These are phyloP conservation scores for Serripes groenlandicus DNA, from an alignment of 2,888 invertebrate species.

Conservation along the genomic window DNA sequence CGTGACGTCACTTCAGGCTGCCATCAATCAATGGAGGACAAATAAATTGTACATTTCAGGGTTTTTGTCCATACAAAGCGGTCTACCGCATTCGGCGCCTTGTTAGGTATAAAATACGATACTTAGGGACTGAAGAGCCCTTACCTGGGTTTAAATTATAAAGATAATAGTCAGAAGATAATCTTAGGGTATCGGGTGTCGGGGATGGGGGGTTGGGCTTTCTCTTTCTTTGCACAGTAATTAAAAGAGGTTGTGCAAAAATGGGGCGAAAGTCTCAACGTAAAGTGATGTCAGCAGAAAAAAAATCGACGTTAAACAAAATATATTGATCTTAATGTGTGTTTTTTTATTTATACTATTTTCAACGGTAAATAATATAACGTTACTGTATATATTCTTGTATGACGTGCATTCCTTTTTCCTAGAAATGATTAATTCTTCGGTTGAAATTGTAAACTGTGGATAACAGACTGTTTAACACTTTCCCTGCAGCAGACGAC, in stretches of 20 bases:
- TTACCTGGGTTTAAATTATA: conserved; percentile 27
- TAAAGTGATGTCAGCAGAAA: neutral
- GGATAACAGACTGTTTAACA: no score
- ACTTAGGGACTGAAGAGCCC: conserved; percentile 10
- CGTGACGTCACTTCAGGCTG: conserved; percentile 23
- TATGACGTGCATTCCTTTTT: no score
- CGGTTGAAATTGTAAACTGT: no score
- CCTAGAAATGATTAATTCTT: no score
- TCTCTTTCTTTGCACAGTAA: neutral
- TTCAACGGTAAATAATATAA: no score
- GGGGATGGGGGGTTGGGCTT: neutral
- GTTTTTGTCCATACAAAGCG: neutral
- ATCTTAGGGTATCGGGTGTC: conserved; percentile 11
- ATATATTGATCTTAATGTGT: no score
- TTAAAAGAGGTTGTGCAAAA: conserved; percentile 6
- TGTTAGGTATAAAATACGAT: conserved; percentile 24
- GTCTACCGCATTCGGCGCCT: conserved; percentile 26
- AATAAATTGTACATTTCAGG: conserved; percentile 34
- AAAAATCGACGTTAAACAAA: no score
- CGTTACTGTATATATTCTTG: no score
- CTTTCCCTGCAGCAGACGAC: no score
- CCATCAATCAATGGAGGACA: conserved; percentile 21
- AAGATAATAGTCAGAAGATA: conserved; percentile 19
- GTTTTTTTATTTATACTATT: no score
- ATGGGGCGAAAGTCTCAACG: neutral